Conservation (phyloP, 2,113 vertebrate species). For the Geococcyx californianus region DNA sequence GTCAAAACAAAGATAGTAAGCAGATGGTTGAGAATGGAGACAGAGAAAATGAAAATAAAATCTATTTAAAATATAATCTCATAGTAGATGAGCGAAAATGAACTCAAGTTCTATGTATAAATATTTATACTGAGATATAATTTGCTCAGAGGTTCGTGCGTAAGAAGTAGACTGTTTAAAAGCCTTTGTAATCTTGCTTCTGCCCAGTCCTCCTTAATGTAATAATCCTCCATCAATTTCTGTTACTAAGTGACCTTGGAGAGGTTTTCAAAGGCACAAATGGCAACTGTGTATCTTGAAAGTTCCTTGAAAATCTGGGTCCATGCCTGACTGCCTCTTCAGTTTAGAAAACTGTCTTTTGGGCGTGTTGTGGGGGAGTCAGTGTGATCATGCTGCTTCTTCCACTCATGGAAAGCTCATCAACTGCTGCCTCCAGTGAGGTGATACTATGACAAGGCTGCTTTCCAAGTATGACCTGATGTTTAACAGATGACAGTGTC, state of each 20-base stretch:
- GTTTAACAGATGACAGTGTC: neutral
- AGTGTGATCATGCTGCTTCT: neutral
- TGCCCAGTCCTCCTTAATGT: neutral
- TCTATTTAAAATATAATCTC: constrained; percentile 69
- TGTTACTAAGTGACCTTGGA: constrained; percentile 17
- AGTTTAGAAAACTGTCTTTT: neutral
- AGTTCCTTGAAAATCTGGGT: neutral
- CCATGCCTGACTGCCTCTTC: neutral
- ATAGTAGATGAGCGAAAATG: constrained; percentile 58
- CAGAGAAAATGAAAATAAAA: constrained; percentile 65
- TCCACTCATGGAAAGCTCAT: neutral
- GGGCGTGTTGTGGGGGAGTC: neutral
- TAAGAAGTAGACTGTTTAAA: constrained; percentile 44
- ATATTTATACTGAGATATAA: constrained; percentile 66
- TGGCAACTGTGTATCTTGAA: neutral
- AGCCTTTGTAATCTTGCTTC: neutral
- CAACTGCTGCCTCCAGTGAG: neutral
- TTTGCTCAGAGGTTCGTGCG: constrained; percentile 37
- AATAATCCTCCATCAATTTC: neutral
- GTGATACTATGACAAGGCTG: neutral
- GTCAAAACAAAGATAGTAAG: constrained; percentile 77
- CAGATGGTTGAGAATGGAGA: constrained; percentile 71
- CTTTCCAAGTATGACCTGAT: neutral
- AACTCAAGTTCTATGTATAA: constrained; percentile 68
- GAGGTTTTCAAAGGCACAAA: constrained; percentile 6